Evolutionary conservation across 2,888 invertebrate genomes (phyloP).

Genomic region (Pseudococcus longispinus): DNA sequence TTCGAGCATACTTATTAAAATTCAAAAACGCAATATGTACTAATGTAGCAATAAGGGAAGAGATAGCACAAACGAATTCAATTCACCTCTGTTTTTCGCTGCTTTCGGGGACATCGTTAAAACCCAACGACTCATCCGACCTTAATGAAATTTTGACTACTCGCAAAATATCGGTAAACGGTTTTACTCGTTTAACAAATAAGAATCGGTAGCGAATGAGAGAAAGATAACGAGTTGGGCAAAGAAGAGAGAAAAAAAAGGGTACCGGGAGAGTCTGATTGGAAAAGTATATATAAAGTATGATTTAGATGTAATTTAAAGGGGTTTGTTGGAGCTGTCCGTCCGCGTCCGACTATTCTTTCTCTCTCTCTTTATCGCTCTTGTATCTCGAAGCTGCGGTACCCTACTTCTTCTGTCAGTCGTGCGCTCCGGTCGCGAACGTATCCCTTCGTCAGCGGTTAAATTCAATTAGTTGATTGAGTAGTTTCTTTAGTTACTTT

Average conservation of each 20-base stretch:
- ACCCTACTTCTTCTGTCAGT: background rate
- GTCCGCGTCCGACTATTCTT: background rate
- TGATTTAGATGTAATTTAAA: constrained; percentile 56
- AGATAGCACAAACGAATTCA: background rate
- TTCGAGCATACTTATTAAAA: too few relatives aligned
- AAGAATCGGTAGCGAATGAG: constrained; percentile 2
- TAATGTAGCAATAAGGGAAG: too few relatives aligned
- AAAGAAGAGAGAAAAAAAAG: constrained; percentile 21
- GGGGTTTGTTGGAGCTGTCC: constrained; percentile 17
- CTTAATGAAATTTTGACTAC: constrained; percentile 11
- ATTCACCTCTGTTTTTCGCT: background rate
- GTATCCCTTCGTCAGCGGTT: constrained; percentile 54
- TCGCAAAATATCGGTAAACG: constrained; percentile 7
- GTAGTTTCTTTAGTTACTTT: constrained; percentile 54
- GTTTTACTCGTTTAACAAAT: constrained; percentile 17
- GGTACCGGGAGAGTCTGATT: constrained; percentile 42
- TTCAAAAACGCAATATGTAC: too few relatives aligned
- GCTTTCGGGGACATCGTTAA: background rate
- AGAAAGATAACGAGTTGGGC: background rate
- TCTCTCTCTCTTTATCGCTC: background rate
- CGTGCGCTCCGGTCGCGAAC: background rate
- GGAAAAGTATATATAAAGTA: constrained; percentile 55
- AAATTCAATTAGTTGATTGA: constrained; percentile 56
- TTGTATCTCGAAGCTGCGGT: background rate
- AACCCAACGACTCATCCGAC: background rate